Evolutionary conservation across 1,140 invertebrate genomes (phyloP).

Genomic region (Tetranychus urticae): DNA sequence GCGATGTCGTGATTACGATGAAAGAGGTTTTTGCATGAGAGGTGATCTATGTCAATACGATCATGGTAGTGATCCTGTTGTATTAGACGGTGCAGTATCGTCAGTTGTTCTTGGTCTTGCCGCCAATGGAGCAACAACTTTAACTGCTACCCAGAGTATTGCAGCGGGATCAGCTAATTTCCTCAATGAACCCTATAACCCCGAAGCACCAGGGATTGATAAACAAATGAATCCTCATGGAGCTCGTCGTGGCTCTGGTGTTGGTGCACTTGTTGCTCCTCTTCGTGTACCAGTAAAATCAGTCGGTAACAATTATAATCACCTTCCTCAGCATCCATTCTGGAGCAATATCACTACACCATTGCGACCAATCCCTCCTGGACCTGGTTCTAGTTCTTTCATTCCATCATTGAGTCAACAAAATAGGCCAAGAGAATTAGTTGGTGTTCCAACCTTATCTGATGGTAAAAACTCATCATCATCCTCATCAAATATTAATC

Average conservation of each 20-base stretch:
- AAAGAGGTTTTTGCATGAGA: constrained; percentile 81
- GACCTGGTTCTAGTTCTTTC: background rate
- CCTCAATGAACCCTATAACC: constrained; percentile 41
- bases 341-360: constrained; percentile 8
- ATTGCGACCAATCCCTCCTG: constrained; percentile 8
- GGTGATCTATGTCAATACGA: constrained; percentile 86
- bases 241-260: constrained; percentile 18
- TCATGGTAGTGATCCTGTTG: constrained; percentile 77
- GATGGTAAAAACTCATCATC: constrained; percentile 1
- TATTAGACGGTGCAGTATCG: constrained; percentile 35
- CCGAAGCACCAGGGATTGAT: constrained; percentile 50
- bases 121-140: constrained; percentile 20
- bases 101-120: constrained; percentile 6
- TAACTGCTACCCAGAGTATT: constrained; percentile 3
- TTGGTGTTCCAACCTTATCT: constrained; percentile 19
- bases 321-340: constrained; percentile 14
- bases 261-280: constrained; percentile 21
- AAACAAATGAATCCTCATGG: background rate
- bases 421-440: constrained; percentile 19
- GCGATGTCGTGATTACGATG: constrained; percentile 28
- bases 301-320: background rate
- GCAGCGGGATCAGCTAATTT: constrained; percentile 9
- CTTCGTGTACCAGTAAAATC: constrained; percentile 11
- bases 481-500: background rate
- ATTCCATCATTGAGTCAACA: constrained; percentile 2